These are phyloP conservation scores for Drosophila santomea DNA, from an alignment of 1,140 invertebrate species.

Conservation along the genomic window DNA sequence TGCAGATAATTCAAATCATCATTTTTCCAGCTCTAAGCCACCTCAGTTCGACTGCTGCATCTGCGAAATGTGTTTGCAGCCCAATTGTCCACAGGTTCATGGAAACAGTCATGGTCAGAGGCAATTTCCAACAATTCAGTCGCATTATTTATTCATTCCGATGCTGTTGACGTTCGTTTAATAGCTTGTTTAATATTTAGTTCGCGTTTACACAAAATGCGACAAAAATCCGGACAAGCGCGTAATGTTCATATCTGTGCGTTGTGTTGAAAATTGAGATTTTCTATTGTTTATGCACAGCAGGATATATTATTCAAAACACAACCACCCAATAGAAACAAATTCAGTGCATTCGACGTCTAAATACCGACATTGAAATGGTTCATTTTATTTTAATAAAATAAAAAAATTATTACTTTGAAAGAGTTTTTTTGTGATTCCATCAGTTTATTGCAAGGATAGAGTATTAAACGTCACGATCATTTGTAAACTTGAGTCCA, in stretches of 20 bases:
- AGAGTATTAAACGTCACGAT: too few relatives aligned
- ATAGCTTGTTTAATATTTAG: conserved; percentile 60
- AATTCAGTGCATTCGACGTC: neutral
- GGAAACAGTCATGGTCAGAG: conserved; percentile 32
- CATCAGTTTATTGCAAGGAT: too few relatives aligned
- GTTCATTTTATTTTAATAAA: neutral
- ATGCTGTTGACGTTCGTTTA: conserved; percentile 61
- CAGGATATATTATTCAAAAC: conserved; percentile 24
- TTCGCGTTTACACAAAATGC: conserved; percentile 40
- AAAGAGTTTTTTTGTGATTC: too few relatives aligned
- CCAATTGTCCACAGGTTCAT: conserved; percentile 25
- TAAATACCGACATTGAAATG: neutral
- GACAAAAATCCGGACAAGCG: conserved; percentile 1
- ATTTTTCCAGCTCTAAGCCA: conserved; percentile 54
- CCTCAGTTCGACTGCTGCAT: conserved; percentile 46
- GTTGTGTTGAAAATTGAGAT: conserved; percentile 29
- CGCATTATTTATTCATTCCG: conserved; percentile 73
- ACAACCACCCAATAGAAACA: neutral
- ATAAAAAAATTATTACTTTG: too few relatives aligned
- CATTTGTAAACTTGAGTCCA: too few relatives aligned
- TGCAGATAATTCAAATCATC: conserved; percentile 1
- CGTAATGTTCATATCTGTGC: conserved; percentile 19
- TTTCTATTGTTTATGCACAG: conserved; percentile 42
- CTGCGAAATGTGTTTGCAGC: conserved; percentile 64
- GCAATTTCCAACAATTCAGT: conserved; percentile 55